These are phyloP conservation scores for Pipistrellus nathusii DNA, from an alignment of 2,797 vertebrate species.

Conservation along the genomic window DNA sequence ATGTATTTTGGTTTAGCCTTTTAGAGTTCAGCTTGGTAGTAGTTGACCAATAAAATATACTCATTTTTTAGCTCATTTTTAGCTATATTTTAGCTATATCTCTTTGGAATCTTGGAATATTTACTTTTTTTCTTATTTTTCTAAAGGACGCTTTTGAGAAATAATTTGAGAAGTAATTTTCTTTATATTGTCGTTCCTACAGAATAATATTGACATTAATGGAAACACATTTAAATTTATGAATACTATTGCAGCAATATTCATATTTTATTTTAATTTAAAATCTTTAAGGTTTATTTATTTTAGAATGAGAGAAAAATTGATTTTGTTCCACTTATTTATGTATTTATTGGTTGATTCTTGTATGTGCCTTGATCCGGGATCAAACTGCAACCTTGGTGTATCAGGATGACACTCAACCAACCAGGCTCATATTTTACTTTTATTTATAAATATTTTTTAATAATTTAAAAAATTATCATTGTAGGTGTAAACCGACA, in stretches of 20 bases:
- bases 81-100: background rate
- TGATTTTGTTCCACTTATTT: background rate
- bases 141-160: slow-evolving; percentile 20
- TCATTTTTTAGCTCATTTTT: no score
- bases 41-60: no score
- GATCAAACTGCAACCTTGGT: background rate
- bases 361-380: background rate
- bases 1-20: no score
- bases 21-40: no score
- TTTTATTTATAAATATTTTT: slow-evolving; percentile 45
- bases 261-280: background rate
- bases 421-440: background rate
- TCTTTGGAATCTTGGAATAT: background rate
- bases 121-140: background rate
- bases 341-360: background rate
- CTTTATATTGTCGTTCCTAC: background rate
- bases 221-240: background rate
- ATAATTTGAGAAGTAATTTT: slow-evolving; percentile 46
- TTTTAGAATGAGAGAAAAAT: background rate
- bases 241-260: background rate
- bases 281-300: slow-evolving; percentile 17
- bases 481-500: slow-evolving; percentile 93
- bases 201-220: slow-evolving; percentile 23
- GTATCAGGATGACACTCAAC: background rate
- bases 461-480: background rate